phyloP scores from a whole-genome alignment of 1,140 invertebrate genomes.

The Drosophila gunungcola region DNA sequence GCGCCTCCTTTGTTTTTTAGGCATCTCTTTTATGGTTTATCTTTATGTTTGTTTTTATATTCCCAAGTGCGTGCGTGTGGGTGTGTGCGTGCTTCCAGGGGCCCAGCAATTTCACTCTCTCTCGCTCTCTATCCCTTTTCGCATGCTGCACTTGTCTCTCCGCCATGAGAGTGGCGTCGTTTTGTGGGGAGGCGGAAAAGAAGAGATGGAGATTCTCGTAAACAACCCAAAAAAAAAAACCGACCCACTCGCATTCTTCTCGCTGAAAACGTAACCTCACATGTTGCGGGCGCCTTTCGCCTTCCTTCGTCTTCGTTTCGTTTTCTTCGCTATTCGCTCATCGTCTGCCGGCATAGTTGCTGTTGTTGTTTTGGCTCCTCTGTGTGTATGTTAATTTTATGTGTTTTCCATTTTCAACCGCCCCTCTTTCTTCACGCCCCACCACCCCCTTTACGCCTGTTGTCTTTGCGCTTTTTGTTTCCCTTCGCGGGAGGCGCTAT shows the following conservation, averaged over 20 bases:
- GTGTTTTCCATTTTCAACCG: conserved; percentile 63
- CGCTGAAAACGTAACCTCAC: conserved; percentile 76
- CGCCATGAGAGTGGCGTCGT: not conserved
- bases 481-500: conserved; percentile 15
- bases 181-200: conserved; percentile 9
- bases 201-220: conserved; percentile 52
- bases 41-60: conserved; percentile 79
- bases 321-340: conserved; percentile 40
- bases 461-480: conserved; percentile 42
- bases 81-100: conserved; percentile 39
- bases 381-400: conserved; percentile 75
- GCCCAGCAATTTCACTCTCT: conserved; percentile 16
- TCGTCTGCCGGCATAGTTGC: conserved; percentile 44
- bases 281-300: conserved; percentile 51
- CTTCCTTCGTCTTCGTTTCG: conserved; percentile 36
- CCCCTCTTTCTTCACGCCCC: conserved; percentile 19
- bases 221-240: conserved; percentile 41
- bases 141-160: conserved; percentile 69
- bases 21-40: conserved; percentile 80
- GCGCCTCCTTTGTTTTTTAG: conserved; percentile 60
- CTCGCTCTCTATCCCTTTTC: conserved; percentile 44
- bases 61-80: conserved; percentile 15
- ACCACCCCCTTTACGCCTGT: conserved; percentile 8
- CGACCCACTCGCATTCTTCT: conserved; percentile 42
- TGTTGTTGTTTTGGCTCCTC: conserved; percentile 44